Base-by-base conservation (phyloP, 2,888 invertebrate species). In the Dryomyza anilis region DNA sequence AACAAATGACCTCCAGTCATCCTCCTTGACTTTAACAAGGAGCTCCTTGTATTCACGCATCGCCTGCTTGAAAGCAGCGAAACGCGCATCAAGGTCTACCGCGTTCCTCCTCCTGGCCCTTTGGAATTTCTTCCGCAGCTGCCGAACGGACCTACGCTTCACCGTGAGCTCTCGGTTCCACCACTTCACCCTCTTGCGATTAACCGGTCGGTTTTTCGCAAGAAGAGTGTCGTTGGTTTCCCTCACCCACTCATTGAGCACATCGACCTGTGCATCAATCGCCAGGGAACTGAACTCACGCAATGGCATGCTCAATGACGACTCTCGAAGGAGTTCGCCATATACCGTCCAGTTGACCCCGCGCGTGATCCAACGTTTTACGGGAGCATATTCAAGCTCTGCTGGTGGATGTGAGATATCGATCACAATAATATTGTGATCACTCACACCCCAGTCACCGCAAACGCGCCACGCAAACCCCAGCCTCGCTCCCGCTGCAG, bases 371-470 rank as follows among this genome's bases (percentile, higher is more conserved):
- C 53, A 53, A 29, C n/a, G 5, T 8, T 29, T 53, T n/a, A n/a
- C 33, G 21, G 7, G 8, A 16, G 23, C n/a, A 19, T 33, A 4
- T 3, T 6, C 12, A 12, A 14, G 16, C 6, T 12, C 19, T 6
- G 23, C 36, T 4, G 19, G n/a, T 10, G n/a, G 3, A 27, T n/a
- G 19, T 36, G 56, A 21, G 23, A 56, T 14, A 21, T 14, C 16
- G 16, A 56, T 19, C 23, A 36, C 36, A 16, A 56, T 56, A 12
- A 16, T 14, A 14, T 36, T 56, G n/a, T 55, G 55, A 33, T 55
- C 55, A 55, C 55, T 55, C 27, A 55, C 33, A 4, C 55, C 36
- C 25, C 52, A n/a, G n/a, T n/a, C n/a, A n/a, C n/a, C n/a, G n/a
- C n/a, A n/a, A n/a, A n/a, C n/a, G n/a, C n/a, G n/a, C n/a, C n/a